Evolutionary conservation across 2,888 invertebrate genomes (phyloP).

Genomic region (Galeruca laticollis): DNA sequence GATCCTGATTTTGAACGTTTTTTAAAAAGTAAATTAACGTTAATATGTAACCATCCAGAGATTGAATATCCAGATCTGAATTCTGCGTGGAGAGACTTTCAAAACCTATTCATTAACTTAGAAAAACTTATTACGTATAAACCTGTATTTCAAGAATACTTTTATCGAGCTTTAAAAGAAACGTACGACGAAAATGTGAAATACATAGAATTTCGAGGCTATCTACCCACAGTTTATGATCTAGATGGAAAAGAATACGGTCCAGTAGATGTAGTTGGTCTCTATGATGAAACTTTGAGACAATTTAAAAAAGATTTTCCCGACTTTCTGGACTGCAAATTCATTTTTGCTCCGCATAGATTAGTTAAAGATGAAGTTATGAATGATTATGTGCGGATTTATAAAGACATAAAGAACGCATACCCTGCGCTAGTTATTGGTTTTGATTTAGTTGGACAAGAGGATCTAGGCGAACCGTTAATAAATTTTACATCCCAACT

Average conservation of each 20-base stretch:
- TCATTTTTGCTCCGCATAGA: constrained; percentile 72
- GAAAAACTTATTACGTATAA: constrained; percentile 64
- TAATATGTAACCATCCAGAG: constrained; percentile 67
- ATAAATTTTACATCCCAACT: constrained; percentile 69
- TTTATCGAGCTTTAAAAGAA: constrained; percentile 71
- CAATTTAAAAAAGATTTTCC: constrained; percentile 70
- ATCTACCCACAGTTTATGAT: constrained; percentile 70
- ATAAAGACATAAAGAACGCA: constrained; percentile 36
- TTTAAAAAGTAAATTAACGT: constrained; percentile 70
- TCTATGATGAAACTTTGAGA: constrained; percentile 67
- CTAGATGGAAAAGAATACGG: constrained; percentile 69
- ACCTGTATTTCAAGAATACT: constrained; percentile 71
- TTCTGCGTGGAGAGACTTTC: constrained; percentile 70
- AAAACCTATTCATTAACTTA: constrained; percentile 66
- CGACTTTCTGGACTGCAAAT: constrained; percentile 71
- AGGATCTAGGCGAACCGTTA: constrained; percentile 78
- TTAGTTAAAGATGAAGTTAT: constrained; percentile 64
- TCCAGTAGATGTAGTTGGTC: constrained; percentile 66
- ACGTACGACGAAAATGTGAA: constrained; percentile 74
- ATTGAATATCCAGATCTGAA: constrained; percentile 61
- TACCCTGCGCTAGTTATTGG: constrained; percentile 77
- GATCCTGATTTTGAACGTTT: constrained; percentile 68
- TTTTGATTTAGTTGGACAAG: constrained; percentile 86
- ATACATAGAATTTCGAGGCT: constrained; percentile 73
- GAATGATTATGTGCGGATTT: constrained; percentile 48